Evolutionary conservation across 1,140 invertebrate genomes (phyloP).

Genomic region (Hyphantria cunea): DNA sequence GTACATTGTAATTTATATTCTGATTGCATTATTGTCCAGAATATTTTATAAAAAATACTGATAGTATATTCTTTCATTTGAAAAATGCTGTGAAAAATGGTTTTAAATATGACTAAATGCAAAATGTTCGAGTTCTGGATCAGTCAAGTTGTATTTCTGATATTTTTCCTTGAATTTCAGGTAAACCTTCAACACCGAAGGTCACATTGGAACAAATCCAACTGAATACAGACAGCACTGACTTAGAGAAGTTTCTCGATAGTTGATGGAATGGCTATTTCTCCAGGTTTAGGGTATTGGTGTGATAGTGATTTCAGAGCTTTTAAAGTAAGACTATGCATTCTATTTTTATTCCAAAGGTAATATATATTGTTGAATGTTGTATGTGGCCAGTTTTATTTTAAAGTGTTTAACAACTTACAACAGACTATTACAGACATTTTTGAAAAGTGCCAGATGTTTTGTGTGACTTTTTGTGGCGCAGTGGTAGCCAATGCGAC

Average conservation of each 20-base stretch:
- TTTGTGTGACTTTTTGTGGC: too few relatives aligned
- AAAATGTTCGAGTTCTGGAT: too few relatives aligned
- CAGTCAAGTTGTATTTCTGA: too few relatives aligned
- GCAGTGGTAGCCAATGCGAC: too few relatives aligned
- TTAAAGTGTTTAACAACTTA: neutral
- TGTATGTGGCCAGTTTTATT: slow-evolving; percentile 6
- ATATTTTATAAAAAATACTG: too few relatives aligned
- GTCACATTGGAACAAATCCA: slow-evolving; percentile 68
- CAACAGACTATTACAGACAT: too few relatives aligned
- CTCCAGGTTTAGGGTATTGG: neutral
- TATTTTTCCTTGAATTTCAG: slow-evolving; percentile 29
- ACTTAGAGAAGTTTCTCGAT: slow-evolving; percentile 69
- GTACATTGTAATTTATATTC: too few relatives aligned
- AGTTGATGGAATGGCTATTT: slow-evolving; percentile 45
- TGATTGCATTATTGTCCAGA: too few relatives aligned
- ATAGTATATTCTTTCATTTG: too few relatives aligned
- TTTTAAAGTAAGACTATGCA: slow-evolving; percentile 33
- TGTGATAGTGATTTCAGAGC: slow-evolving; percentile 20
- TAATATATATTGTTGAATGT: slow-evolving; percentile 43
- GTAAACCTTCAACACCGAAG: slow-evolving; percentile 37
- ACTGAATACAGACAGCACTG: slow-evolving; percentile 56
- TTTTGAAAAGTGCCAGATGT: too few relatives aligned
- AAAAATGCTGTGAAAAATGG: too few relatives aligned
- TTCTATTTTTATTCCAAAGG: slow-evolving; percentile 53
- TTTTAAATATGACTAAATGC: too few relatives aligned